phyloP scores from a whole-genome alignment of 2,113 vertebrate species.

The Girardinichthys multiradiatus region DNA sequence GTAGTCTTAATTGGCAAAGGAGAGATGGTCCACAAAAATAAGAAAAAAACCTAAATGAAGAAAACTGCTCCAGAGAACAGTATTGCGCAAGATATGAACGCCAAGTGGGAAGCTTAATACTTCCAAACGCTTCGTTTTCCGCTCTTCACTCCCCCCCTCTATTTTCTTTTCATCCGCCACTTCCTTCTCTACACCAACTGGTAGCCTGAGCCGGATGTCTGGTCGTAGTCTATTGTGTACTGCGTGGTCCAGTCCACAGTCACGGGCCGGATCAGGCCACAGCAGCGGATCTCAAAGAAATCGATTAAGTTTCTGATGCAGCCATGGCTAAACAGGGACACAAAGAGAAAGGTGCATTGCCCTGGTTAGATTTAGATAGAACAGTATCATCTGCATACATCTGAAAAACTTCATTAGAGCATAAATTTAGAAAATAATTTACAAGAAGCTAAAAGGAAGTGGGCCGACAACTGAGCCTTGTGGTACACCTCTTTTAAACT shows the following conservation, averaged over 20 bases:
- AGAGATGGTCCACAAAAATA: constrained; percentile 73
- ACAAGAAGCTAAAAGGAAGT: not conserved
- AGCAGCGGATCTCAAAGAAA: constrained; percentile 99
- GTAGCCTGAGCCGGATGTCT: constrained; percentile 96
- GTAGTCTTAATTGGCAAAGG: constrained; percentile 79
- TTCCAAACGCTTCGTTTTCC: constrained; percentile 14
- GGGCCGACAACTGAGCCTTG: not conserved
- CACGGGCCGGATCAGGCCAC: constrained; percentile 94
- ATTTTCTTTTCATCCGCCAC: not conserved
- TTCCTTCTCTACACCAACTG: constrained; percentile 90
- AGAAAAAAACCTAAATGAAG: constrained; percentile 44
- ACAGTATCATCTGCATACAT: not conserved
- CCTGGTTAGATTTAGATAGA: not conserved
- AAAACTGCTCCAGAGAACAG: constrained; percentile 81
- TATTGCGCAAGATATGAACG: constrained; percentile 73
- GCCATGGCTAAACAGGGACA: constrained; percentile 85
- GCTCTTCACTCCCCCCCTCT: not conserved
- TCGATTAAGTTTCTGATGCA: constrained; percentile 97
- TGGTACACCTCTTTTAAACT: not conserved
- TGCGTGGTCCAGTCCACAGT: constrained; percentile 97
- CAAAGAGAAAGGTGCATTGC: not conserved
- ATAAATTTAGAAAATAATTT: too few species aligned
- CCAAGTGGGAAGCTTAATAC: not conserved
- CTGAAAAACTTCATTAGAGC: not conserved
- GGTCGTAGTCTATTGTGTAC: constrained; percentile 99